Evolutionary conservation across 1,140 invertebrate species (phyloP).

Genomic region (Phymorhynchus buccinoides): DNA sequence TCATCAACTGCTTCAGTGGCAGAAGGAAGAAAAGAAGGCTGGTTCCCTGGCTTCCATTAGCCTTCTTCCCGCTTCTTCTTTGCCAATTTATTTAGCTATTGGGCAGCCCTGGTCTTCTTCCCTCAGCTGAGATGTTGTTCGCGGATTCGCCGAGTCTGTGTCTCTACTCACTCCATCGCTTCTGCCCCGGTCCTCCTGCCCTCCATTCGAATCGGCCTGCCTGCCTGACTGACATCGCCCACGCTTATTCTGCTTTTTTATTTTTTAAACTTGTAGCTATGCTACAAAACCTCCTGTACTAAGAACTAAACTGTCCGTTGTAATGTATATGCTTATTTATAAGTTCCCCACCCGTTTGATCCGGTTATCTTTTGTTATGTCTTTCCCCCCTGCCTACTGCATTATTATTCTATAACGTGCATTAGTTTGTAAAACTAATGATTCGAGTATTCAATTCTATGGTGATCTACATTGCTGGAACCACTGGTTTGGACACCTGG

Average conservation of each 20-base stretch:
- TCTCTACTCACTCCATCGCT: not conserved
- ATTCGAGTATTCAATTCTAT: not conserved
- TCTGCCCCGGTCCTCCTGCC: not conserved
- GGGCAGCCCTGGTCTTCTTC: not conserved
- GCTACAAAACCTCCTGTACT: not conserved
- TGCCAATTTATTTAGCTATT: not conserved
- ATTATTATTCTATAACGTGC: not conserved
- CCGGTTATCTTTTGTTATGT: not conserved
- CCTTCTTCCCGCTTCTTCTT: not conserved
- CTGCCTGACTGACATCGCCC: slow-evolving; percentile 17
- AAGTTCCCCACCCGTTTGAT: not conserved
- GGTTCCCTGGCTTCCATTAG: not conserved
- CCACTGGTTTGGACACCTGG: not conserved
- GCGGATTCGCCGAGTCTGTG: not conserved
- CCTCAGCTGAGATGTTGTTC: not conserved
- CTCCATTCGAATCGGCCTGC: not conserved
- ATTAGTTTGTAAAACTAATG: not conserved
- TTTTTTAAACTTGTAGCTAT: not conserved
- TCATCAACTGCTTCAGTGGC: not conserved
- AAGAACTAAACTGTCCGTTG: not conserved
- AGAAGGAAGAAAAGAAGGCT: not conserved
- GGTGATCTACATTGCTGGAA: not conserved
- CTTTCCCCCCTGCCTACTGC: not conserved
- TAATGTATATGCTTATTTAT: not conserved
- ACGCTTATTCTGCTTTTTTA: slow-evolving; percentile 6